Conservation (phyloP, 2,113 vertebrate species). For the Carollia perspicillata region DNA sequence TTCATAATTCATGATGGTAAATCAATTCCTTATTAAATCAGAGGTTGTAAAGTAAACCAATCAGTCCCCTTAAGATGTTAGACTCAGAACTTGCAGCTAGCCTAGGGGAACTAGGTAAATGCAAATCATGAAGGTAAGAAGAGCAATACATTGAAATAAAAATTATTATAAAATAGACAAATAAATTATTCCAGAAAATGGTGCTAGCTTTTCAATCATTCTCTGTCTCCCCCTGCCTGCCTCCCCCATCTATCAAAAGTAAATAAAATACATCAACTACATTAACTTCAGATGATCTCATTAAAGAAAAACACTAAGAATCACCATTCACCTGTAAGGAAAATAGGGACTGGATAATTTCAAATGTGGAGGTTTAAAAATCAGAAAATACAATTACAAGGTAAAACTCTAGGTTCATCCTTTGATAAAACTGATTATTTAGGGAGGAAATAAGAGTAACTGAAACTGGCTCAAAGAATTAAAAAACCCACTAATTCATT, state of each 20-base stretch:
- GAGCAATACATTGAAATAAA: constrained; percentile 27
- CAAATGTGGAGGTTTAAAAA: not conserved
- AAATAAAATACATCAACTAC: not conserved
- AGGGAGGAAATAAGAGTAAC: constrained; percentile 1
- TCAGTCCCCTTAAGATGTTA: not conserved
- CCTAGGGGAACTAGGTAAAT: not conserved
- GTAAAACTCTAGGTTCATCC: not conserved
- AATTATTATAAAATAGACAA: not conserved
- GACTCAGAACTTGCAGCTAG: not conserved
- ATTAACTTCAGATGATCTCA: not conserved
- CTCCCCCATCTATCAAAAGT: not conserved
- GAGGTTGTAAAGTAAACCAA: constrained; percentile 5
- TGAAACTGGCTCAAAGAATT: not conserved
- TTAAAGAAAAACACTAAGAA: not conserved
- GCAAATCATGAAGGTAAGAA: not conserved
- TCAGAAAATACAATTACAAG: not conserved
- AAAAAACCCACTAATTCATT: not conserved
- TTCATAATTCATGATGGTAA: not conserved
- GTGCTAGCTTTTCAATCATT: not conserved
- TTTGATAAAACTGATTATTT: not conserved
- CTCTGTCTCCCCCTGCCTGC: not conserved
- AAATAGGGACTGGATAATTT: not conserved
- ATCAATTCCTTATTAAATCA: not conserved
- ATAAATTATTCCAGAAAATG: not conserved
- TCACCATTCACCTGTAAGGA: not conserved